A percentile compares a stretch with the other conserved stretches of the same genome.
Evolutionary conservation across 2,888 invertebrate species (phyloP).

Genomic region (Clanis bilineata): DNA sequence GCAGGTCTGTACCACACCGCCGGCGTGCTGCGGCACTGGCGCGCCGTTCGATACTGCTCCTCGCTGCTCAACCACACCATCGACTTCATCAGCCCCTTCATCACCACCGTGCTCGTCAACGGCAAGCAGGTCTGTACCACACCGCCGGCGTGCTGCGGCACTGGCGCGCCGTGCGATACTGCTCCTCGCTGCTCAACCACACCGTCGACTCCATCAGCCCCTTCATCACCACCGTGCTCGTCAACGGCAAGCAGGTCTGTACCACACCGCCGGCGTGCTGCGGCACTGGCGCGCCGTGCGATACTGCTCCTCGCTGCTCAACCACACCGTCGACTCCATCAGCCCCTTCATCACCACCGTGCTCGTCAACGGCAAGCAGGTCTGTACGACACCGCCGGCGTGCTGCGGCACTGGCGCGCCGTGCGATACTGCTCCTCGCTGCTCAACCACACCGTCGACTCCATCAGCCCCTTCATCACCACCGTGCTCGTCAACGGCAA

Average conservation of each 20-base stretch:
- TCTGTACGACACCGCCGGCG: constrained; percentile 92
- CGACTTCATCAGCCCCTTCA: constrained; percentile 98
- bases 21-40: constrained; percentile 94
- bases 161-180: constrained; percentile 97
- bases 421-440: constrained; percentile 97
- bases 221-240: constrained; percentile 98
- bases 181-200: constrained; percentile 95
- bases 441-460: constrained; percentile 97
- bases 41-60: constrained; percentile 96
- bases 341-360: constrained; percentile 99
- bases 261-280: constrained; percentile 91
- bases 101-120: constrained; percentile 98
- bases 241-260: constrained; percentile 97
- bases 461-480: constrained; percentile 98
- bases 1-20: constrained; percentile 93
- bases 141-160: constrained; percentile 54
- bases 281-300: constrained; percentile 97
- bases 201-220: constrained; percentile 99
- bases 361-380: constrained; percentile 97
- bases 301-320: constrained; percentile 95
- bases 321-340: constrained; percentile 98
- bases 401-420: constrained; percentile 93
- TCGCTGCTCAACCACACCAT: constrained; percentile 96
- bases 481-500: constrained; percentile 98
- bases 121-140: constrained; percentile 92